phyloP scores from a whole-genome alignment of 2,797 vertebrate species.

The Jordanella pulchra region DNA sequence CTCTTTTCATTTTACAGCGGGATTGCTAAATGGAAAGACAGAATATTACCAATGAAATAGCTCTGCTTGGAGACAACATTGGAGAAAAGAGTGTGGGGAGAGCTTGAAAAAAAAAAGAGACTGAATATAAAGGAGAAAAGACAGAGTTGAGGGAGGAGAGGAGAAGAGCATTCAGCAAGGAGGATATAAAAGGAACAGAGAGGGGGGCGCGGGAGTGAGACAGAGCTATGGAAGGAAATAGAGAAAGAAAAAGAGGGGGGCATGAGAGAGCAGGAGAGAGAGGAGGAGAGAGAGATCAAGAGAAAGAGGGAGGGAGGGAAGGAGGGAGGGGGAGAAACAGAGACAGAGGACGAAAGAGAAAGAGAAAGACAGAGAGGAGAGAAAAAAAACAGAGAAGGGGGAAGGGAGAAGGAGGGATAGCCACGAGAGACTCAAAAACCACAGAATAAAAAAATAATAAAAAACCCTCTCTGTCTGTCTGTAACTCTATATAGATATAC shows the following conservation, averaged over 20 bases:
- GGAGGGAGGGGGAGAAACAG: slow-evolving; percentile 75
- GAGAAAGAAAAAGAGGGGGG: slow-evolving; percentile 70
- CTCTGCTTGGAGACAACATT: slow-evolving; percentile 78
- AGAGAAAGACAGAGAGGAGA: slow-evolving; percentile 79
- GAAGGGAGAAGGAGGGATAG: slow-evolving; percentile 79
- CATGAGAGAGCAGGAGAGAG: slow-evolving; percentile 64
- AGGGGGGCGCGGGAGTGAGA: slow-evolving; percentile 76
- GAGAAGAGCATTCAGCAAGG: slow-evolving; percentile 84
- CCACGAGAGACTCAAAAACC: slow-evolving; percentile 83
- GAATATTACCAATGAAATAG: slow-evolving; percentile 81
- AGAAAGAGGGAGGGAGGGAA: slow-evolving; percentile 60
- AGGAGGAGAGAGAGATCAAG: slow-evolving; percentile 64
- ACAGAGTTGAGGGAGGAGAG: slow-evolving; percentile 84
- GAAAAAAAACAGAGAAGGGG: slow-evolving; percentile 75
- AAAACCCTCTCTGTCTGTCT: slow-evolving; percentile 69
- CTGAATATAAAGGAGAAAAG: slow-evolving; percentile 83
- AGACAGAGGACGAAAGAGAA: slow-evolving; percentile 80
- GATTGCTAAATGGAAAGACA: slow-evolving; percentile 75
- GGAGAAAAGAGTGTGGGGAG: slow-evolving; percentile 78
- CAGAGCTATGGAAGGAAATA: slow-evolving; percentile 76
- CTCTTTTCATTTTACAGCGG: slow-evolving; percentile 66
- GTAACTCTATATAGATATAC: slow-evolving; percentile 78
- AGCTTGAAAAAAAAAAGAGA: slow-evolving; percentile 78
- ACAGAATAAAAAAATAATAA: slow-evolving; percentile 77
- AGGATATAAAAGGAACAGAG: slow-evolving; percentile 84